Evolutionary conservation across 2,888 invertebrate genomes (phyloP).

Genomic region (Tipula vernalis): DNA sequence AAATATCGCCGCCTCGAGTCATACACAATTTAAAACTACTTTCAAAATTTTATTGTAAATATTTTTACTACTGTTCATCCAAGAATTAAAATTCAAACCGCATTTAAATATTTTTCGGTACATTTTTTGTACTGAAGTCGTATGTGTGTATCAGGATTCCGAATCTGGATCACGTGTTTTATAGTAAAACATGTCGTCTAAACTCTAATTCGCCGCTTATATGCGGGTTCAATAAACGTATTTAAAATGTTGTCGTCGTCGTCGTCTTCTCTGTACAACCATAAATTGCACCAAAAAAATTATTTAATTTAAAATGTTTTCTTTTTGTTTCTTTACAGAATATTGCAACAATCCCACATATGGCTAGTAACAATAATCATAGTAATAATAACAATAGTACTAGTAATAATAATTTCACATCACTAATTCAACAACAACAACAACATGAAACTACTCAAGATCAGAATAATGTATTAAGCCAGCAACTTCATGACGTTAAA

Average conservation of each 20-base stretch:
- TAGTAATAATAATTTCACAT: constrained; percentile 8
- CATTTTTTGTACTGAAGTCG: background rate
- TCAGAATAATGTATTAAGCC: constrained; percentile 20
- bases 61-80: background rate
- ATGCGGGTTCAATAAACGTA: background rate
- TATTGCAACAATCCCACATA: constrained; percentile 4
- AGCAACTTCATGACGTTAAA: constrained; percentile 20
- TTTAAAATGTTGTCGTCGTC: background rate
- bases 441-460: constrained; percentile 18
- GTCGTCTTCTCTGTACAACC: background rate
- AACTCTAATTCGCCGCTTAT: background rate
- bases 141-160: background rate
- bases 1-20: background rate
- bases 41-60: background rate
- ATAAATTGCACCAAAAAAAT: background rate
- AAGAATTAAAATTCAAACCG: background rate
- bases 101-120: background rate
- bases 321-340: background rate
- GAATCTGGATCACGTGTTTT: background rate
- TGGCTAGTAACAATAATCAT: background rate
- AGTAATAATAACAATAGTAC: background rate
- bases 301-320: background rate
- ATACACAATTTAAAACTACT: background rate
- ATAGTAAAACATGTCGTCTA: no score
- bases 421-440: constrained; percentile 23